Conservation (phyloP, 2,888 invertebrate species). For the Cephus rjabovi region DNA sequence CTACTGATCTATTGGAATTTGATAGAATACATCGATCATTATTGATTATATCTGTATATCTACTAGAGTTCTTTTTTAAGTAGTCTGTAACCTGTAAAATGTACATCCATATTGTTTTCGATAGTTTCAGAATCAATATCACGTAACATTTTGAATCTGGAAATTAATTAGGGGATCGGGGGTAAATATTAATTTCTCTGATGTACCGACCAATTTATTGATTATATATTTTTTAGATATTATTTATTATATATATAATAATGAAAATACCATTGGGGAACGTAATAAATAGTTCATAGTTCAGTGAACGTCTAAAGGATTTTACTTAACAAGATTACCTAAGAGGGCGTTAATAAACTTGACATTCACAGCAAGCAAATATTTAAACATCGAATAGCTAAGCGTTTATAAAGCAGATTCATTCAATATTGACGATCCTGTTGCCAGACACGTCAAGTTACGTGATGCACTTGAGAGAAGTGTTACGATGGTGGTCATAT, state of each 20-base stretch:
- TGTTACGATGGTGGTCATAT: not conserved
- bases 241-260: too few species aligned
- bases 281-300: too few species aligned
- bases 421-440: not conserved
- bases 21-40: not conserved
- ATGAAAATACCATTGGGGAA: too few species aligned
- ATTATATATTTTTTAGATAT: too few species aligned
- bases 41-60: not conserved
- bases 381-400: not conserved
- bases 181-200: not conserved
- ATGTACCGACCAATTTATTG: not conserved
- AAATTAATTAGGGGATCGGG: not conserved
- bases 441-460: slow-evolving; percentile 1
- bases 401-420: not conserved
- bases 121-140: not conserved
- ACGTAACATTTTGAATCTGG: not conserved
- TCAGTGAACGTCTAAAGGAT: not conserved
- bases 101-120: not conserved
- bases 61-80: not conserved
- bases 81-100: not conserved
- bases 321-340: not conserved
- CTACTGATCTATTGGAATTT: not conserved
- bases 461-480: not conserved
- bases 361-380: not conserved
- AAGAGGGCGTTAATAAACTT: slow-evolving; percentile 4